These are phyloP conservation scores for Endotricha flammealis DNA, from an alignment of 2,888 invertebrate species.

Conservation along the genomic window DNA sequence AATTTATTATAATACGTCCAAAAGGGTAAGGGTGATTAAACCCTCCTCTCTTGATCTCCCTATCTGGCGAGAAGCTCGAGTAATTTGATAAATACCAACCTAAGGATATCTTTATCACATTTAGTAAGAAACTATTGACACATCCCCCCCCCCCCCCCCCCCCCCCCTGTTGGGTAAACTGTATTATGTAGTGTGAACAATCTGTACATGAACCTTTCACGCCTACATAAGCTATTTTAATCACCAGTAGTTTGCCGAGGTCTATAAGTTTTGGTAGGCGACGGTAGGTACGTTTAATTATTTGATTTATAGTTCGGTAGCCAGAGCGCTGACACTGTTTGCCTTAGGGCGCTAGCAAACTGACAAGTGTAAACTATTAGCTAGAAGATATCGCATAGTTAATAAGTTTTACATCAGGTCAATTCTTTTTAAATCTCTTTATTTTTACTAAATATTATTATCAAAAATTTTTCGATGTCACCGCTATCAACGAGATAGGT, in stretches of 20 bases:
- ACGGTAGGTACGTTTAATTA: constrained; percentile 1
- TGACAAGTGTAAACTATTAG: too few relatives aligned
- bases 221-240: constrained; percentile 11
- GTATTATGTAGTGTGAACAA: constrained; percentile 6
- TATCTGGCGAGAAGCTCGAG: neutral
- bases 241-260: constrained; percentile 6
- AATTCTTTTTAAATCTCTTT: too few relatives aligned
- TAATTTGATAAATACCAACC: constrained; percentile 1
- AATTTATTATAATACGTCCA: constrained; percentile 55
- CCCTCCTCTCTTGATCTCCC: too few relatives aligned
- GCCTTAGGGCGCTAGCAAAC: too few relatives aligned
- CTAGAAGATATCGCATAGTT: too few relatives aligned
- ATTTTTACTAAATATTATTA: too few relatives aligned
- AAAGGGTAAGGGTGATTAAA: constrained; percentile 56
- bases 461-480: too few relatives aligned
- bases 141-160: neutral
- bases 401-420: too few relatives aligned
- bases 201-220: constrained; percentile 5
- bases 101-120: neutral
- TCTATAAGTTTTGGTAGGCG: constrained; percentile 2
- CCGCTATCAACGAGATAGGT: too few relatives aligned
- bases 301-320: constrained; percentile 5
- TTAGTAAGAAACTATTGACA: constrained; percentile 1
- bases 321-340: neutral
- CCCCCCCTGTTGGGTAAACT: neutral